These are phyloP conservation scores for Seira ritae DNA, from an alignment of 2,888 invertebrate genomes.

Conservation along the genomic window DNA sequence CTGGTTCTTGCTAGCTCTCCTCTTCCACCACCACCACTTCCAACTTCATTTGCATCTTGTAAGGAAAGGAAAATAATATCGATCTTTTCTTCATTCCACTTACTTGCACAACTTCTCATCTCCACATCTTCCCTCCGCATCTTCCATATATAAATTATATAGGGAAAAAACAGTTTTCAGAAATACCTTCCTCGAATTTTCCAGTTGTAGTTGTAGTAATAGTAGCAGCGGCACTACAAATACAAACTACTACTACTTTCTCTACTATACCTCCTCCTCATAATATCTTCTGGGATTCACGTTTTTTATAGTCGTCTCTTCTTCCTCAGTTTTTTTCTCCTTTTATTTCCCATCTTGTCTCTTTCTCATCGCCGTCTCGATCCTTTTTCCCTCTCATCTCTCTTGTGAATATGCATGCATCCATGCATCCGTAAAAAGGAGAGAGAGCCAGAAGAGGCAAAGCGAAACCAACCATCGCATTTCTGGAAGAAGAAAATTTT, in stretches of 20 bases:
- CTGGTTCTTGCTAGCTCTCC: slow-evolving; percentile 42
- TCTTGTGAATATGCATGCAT: slow-evolving; percentile 55
- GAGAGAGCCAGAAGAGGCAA: slow-evolving; percentile 24
- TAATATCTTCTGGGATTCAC: slow-evolving; percentile 49
- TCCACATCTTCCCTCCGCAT: neutral
- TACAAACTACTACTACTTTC: no score
- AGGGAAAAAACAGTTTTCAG: no score
- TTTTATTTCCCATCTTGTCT: slow-evolving; percentile 19
- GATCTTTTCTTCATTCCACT: slow-evolving; percentile 38
- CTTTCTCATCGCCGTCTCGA: no score
- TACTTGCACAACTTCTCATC: neutral
- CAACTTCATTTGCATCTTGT: slow-evolving; percentile 62
- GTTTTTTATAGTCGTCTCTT: slow-evolving; percentile 49
- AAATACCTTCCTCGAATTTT: no score
- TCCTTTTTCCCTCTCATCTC: no score
- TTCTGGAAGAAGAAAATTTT: slow-evolving; percentile 10
- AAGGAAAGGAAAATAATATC: slow-evolving; percentile 62
- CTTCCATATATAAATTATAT: slow-evolving; percentile 7
- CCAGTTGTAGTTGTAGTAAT: no score
- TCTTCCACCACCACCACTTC: slow-evolving; percentile 26
- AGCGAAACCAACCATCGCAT: slow-evolving; percentile 27
- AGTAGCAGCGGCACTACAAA: no score
- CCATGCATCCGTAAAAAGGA: slow-evolving; percentile 14
- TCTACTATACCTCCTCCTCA: neutral
- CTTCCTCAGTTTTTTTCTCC: neutral